phyloP scores from a whole-genome alignment of 2,888 invertebrate species.

The Helobdella robusta region DNA sequence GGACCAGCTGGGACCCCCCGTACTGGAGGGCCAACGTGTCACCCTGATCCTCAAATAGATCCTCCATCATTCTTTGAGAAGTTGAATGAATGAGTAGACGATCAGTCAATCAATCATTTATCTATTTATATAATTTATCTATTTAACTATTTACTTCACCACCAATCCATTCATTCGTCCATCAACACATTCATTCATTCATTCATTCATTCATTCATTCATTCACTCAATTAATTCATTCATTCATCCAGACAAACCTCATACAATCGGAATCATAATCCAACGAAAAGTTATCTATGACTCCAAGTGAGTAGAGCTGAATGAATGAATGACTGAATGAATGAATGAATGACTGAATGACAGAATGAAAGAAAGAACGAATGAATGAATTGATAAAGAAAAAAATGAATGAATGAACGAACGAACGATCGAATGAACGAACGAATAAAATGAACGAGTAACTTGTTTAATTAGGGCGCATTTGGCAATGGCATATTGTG shows the following conservation, averaged over 20 bases:
- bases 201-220: background rate
- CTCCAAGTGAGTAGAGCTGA: constrained; percentile 77
- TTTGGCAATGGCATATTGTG: constrained; percentile 92
- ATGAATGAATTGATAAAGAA: background rate
- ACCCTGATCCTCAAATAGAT: constrained; percentile 93
- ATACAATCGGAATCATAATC: constrained; percentile 86
- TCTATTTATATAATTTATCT: background rate
- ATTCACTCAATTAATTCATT: background rate
- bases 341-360: background rate
- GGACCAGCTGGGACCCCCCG: constrained; percentile 94
- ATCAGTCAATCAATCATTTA: background rate
- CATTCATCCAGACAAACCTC: constrained; percentile 38
- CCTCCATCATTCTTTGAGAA: constrained; percentile 67
- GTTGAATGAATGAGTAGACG: background rate
- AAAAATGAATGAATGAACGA: background rate
- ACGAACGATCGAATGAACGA: background rate
- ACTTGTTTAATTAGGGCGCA: constrained; percentile 61
- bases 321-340: background rate
- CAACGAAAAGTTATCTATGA: constrained; percentile 66
- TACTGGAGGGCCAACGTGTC: constrained; percentile 92
- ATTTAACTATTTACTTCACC: background rate
- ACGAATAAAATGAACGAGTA: background rate
- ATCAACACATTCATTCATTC: background rate
- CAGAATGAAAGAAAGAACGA: background rate
- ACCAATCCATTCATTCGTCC: background rate